Evolutionary conservation across 2,797 vertebrate genomes (phyloP).

Genomic region (Margarornis squamiger): DNA sequence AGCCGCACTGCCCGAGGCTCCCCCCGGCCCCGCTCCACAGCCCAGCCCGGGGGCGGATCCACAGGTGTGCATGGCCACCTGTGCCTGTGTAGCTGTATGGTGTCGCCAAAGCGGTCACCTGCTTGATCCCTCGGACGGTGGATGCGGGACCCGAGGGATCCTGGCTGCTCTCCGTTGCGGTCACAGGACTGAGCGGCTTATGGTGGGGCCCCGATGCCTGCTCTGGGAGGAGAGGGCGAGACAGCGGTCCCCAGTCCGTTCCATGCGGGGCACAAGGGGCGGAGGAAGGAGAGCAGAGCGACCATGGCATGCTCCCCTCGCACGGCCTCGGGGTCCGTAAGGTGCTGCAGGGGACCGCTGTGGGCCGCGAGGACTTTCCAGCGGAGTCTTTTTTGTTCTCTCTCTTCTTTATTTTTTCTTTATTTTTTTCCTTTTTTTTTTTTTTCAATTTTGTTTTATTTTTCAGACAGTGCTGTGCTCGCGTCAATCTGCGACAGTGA

Average conservation of each 20-base stretch:
- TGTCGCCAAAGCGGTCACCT: neutral
- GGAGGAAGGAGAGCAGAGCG: neutral
- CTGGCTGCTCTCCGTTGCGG: neutral
- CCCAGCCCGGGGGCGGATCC: neutral
- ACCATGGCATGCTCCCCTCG: neutral
- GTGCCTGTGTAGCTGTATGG: accelerated
- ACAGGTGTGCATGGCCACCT: neutral
- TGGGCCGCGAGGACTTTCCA: neutral
- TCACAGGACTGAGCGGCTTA: neutral
- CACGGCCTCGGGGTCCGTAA: too few species aligned
- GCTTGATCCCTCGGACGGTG: neutral
- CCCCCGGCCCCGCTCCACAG: neutral
- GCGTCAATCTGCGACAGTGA: accelerated
- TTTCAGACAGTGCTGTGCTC: neutral
- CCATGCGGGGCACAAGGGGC: neutral
- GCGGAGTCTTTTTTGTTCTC: too few species aligned
- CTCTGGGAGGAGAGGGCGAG: neutral
- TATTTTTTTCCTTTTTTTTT: neutral
- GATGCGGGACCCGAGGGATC: neutral
- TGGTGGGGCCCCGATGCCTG: neutral
- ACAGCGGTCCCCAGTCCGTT: neutral
- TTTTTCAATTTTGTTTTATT: neutral
- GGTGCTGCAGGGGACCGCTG: neutral
- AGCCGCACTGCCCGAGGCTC: neutral
- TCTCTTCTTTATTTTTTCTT: too few species aligned